Evolutionary conservation across 2,888 invertebrate species (phyloP), one percentile per base, ranked within the genome.

Genomic region (Agrochola lota): DNA sequence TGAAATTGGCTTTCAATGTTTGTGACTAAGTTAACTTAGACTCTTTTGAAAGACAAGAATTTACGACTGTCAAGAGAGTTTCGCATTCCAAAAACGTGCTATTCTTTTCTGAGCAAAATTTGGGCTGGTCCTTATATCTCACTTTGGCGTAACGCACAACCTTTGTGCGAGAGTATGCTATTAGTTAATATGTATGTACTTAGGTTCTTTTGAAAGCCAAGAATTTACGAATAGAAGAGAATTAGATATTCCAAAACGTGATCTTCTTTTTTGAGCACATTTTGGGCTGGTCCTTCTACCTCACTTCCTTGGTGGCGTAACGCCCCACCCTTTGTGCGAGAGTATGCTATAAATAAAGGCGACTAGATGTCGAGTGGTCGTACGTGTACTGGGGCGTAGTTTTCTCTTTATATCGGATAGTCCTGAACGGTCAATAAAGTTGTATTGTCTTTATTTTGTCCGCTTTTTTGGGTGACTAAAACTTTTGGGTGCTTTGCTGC

Each of bases 261-360:
- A 0, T 3, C 0, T 30, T 12, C 8, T n/a, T 11, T 60, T 26
- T 35, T 5, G 6, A 23, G 0, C 30, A 35, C 23, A 43, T 17
- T 69, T 59, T 8, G 0, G 23, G 12, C 11, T 85, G 60, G 57
- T 35, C 4, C 70, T 84, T 87, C 87, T 87, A 59, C 23, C 59
- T 67, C 7, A 72, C 46, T 68, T 80, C 20, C 35, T 60, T 62
- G 0, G 52, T 77, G 75, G 63, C 64, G 59, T 71, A 74, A 78
- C 76, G 68, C 74, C 73, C 83, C 87, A 79, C 77, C 79, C 89
- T 85, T 86, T 88, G 79, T 87, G 78, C 73, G 72, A 77, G 81
- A 89, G 87, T 87, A 87, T 83, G 88, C 87, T 78, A 91, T 91
- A 91, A 92, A 91, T 91, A 90, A 92, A 87, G 88, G 87, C 87